Percentiles rank a stretch among this genome's conserved stretches.
Conservation (phyloP, 2,888 invertebrate genomes). For the Busseola fusca region DNA sequence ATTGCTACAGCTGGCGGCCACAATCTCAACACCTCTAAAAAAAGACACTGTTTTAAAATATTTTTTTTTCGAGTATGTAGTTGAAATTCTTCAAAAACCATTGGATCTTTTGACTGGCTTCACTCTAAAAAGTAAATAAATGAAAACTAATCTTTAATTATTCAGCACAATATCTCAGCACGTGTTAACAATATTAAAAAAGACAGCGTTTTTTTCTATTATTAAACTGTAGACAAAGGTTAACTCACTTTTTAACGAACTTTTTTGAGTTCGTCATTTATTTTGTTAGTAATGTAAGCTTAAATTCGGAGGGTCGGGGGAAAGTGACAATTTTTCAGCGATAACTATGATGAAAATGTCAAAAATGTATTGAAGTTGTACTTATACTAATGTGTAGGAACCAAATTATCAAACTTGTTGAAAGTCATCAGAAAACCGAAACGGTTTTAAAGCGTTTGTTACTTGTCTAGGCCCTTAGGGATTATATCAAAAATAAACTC, state of each 20-base stretch:
- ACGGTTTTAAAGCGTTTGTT: too few relatives aligned
- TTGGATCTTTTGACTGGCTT: neutral
- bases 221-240: neutral
- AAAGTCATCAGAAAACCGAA: neutral
- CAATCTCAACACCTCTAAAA: conserved; percentile 78
- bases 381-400: too few relatives aligned
- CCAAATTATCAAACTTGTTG: neutral
- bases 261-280: too few relatives aligned
- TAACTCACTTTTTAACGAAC: neutral
- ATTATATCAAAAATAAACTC: too few relatives aligned
- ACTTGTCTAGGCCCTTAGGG: too few relatives aligned
- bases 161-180: neutral
- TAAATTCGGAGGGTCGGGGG: neutral
- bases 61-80: too few relatives aligned
- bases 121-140: neutral
- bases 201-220: too few relatives aligned
- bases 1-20: conserved; percentile 82
- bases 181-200: neutral
- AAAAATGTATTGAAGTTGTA: too few relatives aligned
- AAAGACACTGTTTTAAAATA: neutral
- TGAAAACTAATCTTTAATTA: neutral
- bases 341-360: neutral
- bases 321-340: neutral
- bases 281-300: too few relatives aligned
- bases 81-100: neutral